Conservation (phyloP, 2,888 invertebrate genomes). For the Phaedon cochleariae region DNA sequence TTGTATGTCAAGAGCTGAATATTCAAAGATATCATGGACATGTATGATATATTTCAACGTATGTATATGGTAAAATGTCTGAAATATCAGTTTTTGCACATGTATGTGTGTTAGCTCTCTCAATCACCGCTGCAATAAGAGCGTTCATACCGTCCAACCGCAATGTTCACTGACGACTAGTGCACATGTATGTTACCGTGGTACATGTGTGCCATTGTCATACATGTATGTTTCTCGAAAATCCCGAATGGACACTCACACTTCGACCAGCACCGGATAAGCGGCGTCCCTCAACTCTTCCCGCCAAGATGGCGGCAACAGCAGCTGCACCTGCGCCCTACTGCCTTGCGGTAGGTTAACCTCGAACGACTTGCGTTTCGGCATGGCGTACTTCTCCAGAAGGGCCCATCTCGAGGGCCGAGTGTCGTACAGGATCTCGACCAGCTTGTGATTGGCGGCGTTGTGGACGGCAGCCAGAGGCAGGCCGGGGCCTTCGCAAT, state of each 20-base stretch:
- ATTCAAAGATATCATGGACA: too few species aligned
- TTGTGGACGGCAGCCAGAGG: constrained; percentile 85
- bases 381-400: constrained; percentile 81
- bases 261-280: constrained; percentile 88
- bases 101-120: too few species aligned
- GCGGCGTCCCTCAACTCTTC: constrained; percentile 86
- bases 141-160: too few species aligned
- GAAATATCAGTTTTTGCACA: too few species aligned
- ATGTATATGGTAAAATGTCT: too few species aligned
- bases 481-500: constrained; percentile 92
- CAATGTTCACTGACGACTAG: too few species aligned
- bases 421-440: constrained; percentile 80
- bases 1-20: too few species aligned
- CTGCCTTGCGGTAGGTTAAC: constrained; percentile 87
- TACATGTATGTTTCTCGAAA: too few species aligned
- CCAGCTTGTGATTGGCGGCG: constrained; percentile 77
- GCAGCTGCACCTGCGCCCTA: constrained; percentile 85
- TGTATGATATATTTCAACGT: too few species aligned
- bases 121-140: too few species aligned
- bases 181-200: background rate
- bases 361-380: constrained; percentile 82
- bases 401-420: constrained; percentile 67
- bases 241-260: constrained; percentile 68
- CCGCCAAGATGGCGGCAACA: constrained; percentile 88
- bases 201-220: background rate